phyloP scores from a whole-genome alignment of 1,140 invertebrate species.

The Zaprionus davidi region DNA sequence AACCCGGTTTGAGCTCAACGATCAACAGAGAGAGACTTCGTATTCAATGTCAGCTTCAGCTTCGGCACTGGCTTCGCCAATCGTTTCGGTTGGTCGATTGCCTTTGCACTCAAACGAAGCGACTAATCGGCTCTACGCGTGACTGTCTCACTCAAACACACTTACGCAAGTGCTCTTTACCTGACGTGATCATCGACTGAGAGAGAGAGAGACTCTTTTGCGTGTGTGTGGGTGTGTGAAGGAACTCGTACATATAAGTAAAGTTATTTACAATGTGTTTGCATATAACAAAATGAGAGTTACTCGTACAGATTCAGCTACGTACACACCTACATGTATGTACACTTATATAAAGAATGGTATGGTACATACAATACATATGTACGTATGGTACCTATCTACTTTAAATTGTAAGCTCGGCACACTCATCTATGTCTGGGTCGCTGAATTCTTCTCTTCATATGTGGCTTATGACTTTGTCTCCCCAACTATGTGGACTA shows the following conservation, averaged over 20 bases:
- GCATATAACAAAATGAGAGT: background rate
- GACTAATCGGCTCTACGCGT: conserved; percentile 57
- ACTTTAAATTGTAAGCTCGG: background rate
- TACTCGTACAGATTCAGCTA: background rate
- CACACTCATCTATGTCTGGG: background rate
- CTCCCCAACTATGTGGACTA: background rate
- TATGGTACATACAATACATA: conserved; percentile 7
- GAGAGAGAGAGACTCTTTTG: conserved; percentile 14
- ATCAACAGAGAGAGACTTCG: background rate
- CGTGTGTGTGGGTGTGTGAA: conserved; percentile 3
- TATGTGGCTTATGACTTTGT: background rate
- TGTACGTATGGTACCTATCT: background rate
- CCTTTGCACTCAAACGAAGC: conserved; percentile 58
- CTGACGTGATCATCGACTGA: conserved; percentile 25
- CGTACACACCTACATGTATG: background rate
- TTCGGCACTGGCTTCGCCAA: background rate
- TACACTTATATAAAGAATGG: background rate
- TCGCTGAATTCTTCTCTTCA: conserved; percentile 23
- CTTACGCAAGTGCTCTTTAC: conserved; percentile 22
- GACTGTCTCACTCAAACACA: background rate
- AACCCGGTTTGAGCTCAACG: conserved; percentile 1
- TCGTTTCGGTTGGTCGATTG: conserved; percentile 73
- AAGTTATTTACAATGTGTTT: background rate
- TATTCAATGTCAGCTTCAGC: background rate
- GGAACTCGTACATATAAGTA: background rate